Base-by-base conservation (phyloP, 2,888 invertebrate species). In the Pandemis cinnamomeana region DNA sequence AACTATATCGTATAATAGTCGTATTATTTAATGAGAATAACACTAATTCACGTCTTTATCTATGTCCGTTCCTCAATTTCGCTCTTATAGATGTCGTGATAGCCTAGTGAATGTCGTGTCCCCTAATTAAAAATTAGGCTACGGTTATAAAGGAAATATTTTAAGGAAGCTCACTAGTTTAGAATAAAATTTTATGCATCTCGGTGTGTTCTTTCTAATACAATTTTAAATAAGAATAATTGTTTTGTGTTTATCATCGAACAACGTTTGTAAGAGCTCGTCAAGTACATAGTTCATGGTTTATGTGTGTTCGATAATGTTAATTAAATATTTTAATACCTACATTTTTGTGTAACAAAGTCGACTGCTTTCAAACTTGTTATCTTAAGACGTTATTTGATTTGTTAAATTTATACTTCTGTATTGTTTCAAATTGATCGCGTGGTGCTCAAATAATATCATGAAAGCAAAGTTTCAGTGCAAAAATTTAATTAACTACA, bases 41-140 rank as follows among this genome's bases (percentile, higher is more conserved):
- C 85, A 84, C 76, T 79, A 77, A 86, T 86, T 89, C 87, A 89
- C 88, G 79, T 90, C 91, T 92, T 88, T 85, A 83, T 91, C 92
- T 92, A 90, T 92, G 90, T 93, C 93, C 93, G 90, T 93, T 92
- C 92, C 91, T 93, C 91, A 83, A 92, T 93, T 94, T 94, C 93
- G 83, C 88, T 91, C 93, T 93, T 92, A 91, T 93, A 92, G 89
- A 86, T 93, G 93, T 93, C 92, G 93, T 93, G 89, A 89, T 93
- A 94, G 94, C 84, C 84, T 94, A 93, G 92, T 92, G 78, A 87
- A 83, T 92, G 93, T 93, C 89, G 93, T 94, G 92, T 92, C 91
- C 91, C 86, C 88, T 79, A 82, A 86, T 84, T 27, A 72, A 79
- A 82, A 83, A 82, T 87, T 87, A 84, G 81, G 79, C 77, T 79